phyloP scores from a whole-genome alignment of 1,140 invertebrate species.

The Ruditapes philippinarum region DNA sequence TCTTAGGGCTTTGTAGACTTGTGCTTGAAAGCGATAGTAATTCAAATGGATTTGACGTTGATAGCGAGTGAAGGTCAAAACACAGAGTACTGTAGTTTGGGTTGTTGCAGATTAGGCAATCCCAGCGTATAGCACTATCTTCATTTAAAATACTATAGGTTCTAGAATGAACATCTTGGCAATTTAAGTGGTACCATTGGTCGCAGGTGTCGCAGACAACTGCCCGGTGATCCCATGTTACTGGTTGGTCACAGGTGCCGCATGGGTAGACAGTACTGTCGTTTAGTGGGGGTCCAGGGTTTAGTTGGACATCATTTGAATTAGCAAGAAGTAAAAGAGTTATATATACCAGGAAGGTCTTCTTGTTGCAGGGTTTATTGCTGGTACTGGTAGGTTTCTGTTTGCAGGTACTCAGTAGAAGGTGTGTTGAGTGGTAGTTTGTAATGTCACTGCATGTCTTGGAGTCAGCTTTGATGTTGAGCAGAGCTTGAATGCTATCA shows the following conservation, averaged over 20 bases:
- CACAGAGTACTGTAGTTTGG: constrained; percentile 51
- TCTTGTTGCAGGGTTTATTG: too few relatives aligned
- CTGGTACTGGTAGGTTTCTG: constrained; percentile 14
- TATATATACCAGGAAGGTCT: neutral
- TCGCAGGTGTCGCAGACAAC: constrained; percentile 11
- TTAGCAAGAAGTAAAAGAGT: neutral
- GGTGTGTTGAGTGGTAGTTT: too few relatives aligned
- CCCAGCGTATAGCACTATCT: neutral
- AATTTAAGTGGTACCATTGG: constrained; percentile 11
- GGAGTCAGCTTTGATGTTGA: too few relatives aligned
- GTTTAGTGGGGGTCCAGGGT: too few relatives aligned
- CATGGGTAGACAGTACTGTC: neutral
- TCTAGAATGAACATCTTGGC: neutral
- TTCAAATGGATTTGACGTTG: too few relatives aligned
- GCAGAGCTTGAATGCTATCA: too few relatives aligned
- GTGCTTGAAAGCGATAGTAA: too few relatives aligned
- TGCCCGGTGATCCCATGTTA: too few relatives aligned
- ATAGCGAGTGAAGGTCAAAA: constrained; percentile 2
- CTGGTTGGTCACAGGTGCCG: neutral
- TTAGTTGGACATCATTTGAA: constrained; percentile 3
- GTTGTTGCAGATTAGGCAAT: constrained; percentile 15
- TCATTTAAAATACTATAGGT: neutral
- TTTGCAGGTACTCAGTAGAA: too few relatives aligned
- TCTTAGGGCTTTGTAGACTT: neutral
- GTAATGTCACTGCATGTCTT: too few relatives aligned